Percentiles rank a stretch among this genome's conserved stretches.
These are phyloP conservation scores for Drosophila paucipuncta DNA, from an alignment of 2,888 invertebrate species.

Conservation along the genomic window DNA sequence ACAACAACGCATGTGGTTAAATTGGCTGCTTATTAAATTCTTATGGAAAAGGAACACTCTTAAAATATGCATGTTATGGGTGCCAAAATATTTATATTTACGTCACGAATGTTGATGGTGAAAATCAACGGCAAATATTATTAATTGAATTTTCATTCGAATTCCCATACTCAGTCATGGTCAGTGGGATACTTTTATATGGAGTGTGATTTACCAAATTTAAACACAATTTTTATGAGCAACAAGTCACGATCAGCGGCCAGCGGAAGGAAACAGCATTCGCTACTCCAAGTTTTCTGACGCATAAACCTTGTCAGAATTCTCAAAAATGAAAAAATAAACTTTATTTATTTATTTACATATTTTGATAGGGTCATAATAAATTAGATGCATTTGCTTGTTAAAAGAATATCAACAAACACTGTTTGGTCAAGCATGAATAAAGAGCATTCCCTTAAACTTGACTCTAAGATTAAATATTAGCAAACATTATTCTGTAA, in stretches of 20 bases:
- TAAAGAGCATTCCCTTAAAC: background rate
- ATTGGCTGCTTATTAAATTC: slow-evolving; percentile 34
- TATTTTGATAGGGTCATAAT: background rate
- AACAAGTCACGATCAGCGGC: slow-evolving; percentile 14
- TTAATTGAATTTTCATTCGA: slow-evolving; percentile 29
- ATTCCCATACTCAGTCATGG: slow-evolving; percentile 10
- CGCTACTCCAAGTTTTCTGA: background rate
- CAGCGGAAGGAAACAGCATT: slow-evolving; percentile 29
- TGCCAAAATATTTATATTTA: slow-evolving; percentile 36
- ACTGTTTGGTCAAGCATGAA: background rate
- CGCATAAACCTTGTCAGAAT: background rate
- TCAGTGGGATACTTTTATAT: slow-evolving; percentile 15
- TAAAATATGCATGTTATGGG: slow-evolving; percentile 16
- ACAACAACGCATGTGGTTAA: slow-evolving; percentile 38
- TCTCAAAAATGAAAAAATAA: background rate
- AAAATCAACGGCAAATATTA: background rate
- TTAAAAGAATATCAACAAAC: background rate
- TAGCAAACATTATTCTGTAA: background rate
- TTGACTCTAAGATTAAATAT: background rate
- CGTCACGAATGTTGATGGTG: slow-evolving; percentile 37
- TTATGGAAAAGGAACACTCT: slow-evolving; percentile 28
- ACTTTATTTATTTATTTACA: background rate
- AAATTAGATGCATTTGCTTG: background rate
- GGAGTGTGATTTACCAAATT: slow-evolving; percentile 43
- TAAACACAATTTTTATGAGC: slow-evolving; percentile 24